Evolutionary conservation across 2,113 vertebrate species (phyloP).

Genomic region (Caranx ignobilis): DNA sequence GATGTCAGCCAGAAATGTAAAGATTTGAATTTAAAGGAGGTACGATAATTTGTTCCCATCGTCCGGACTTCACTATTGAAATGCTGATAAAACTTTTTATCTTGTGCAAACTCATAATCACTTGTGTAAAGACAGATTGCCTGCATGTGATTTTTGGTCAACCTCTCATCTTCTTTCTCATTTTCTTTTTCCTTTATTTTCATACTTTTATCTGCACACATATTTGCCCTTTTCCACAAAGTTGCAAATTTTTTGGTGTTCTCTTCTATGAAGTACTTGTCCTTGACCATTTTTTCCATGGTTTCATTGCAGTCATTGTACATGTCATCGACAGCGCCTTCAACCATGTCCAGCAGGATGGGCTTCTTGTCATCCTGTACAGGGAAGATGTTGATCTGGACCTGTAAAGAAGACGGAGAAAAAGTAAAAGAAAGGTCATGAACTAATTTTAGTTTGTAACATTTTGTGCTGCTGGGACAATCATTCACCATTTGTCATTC

Average conservation of each 20-base stretch:
- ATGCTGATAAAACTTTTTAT: fast-evolving
- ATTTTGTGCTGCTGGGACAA: neutral
- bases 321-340: constrained; percentile 48
- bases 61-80: constrained; percentile 23
- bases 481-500: neutral
- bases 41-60: neutral
- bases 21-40: constrained; percentile 14
- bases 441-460: neutral
- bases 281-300: neutral
- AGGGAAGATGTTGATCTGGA: neutral
- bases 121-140: constrained; percentile 50
- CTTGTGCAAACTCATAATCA: fast-evolving
- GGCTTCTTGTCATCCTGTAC: neutral
- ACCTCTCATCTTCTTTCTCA: neutral
- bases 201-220: fast-evolving
- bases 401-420: neutral
- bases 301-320: neutral
- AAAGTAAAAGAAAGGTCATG: neutral
- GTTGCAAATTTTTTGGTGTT: fast-evolving
- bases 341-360: neutral
- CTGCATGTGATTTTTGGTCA: constrained; percentile 17
- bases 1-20: constrained; percentile 54
- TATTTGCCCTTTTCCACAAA: fast-evolving
- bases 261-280: constrained; percentile 5
- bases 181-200: neutral